Evolutionary conservation across 2,888 invertebrate genomes (phyloP).

Genomic region (Nomada ruficornis): DNA sequence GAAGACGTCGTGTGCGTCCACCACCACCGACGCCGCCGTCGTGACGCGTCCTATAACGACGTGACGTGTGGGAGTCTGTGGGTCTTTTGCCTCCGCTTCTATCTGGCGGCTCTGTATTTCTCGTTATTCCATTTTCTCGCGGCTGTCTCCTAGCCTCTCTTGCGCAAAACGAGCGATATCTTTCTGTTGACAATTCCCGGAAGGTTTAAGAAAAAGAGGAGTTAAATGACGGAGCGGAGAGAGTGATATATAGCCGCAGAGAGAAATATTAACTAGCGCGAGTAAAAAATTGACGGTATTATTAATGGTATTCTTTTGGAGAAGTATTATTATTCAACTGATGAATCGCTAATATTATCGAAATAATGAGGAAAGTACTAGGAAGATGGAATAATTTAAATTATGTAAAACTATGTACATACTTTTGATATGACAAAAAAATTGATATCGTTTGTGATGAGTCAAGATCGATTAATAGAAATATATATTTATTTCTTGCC

Average conservation of each 20-base stretch:
- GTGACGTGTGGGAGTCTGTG: slow-evolving; percentile 66
- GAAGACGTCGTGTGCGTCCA: slow-evolving; percentile 71
- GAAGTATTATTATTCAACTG: too few relatives aligned
- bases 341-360: too few relatives aligned
- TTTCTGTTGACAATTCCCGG: not conserved
- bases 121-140: slow-evolving; percentile 43
- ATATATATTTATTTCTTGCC: too few relatives aligned
- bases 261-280: not conserved
- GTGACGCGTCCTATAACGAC: slow-evolving; percentile 66
- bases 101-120: slow-evolving; percentile 48
- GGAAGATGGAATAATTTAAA: too few relatives aligned
- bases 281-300: too few relatives aligned
- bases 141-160: slow-evolving; percentile 27
- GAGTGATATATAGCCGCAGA: not conserved
- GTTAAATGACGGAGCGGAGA: not conserved
- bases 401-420: too few relatives aligned
- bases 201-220: not conserved
- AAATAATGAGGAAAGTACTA: too few relatives aligned
- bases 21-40: slow-evolving; percentile 63
- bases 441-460: too few relatives aligned
- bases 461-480: too few relatives aligned
- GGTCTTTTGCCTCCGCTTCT: slow-evolving; percentile 46
- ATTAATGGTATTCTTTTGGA: too few relatives aligned
- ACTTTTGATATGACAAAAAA: too few relatives aligned
- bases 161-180: slow-evolving; percentile 15